These are phyloP conservation scores for Erpobdella octoculata DNA, from an alignment of 2,888 invertebrate species.

Conservation along the genomic window DNA sequence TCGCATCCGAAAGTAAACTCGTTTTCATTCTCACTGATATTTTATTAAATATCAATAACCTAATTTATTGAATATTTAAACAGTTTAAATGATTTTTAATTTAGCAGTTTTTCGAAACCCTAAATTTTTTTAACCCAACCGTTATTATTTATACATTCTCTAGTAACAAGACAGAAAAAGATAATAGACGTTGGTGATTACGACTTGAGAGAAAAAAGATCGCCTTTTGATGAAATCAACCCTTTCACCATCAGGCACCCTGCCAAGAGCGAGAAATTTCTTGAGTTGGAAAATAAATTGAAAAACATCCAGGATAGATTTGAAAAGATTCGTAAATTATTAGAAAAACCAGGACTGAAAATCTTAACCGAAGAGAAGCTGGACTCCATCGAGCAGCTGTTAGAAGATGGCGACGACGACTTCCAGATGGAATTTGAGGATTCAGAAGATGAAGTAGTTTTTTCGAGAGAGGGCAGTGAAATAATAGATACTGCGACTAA, in stretches of 20 bases:
- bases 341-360: background rate
- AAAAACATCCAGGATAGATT: background rate
- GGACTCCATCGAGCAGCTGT: background rate
- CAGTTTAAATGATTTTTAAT: background rate
- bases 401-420: background rate
- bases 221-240: background rate
- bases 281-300: background rate
- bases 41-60: background rate
- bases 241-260: conserved; percentile 7
- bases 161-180: background rate
- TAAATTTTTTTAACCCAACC: too few species aligned
- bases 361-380: background rate
- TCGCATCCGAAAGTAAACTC: background rate
- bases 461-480: background rate
- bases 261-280: background rate
- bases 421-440: background rate
- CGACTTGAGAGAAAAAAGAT: background rate
- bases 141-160: too few species aligned
- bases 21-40: background rate
- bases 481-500: too few species aligned
- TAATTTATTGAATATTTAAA: background rate
- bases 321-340: background rate
- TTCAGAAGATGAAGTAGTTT: background rate
- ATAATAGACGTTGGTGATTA: conserved; percentile 11
- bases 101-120: too few species aligned